phyloP scores from a whole-genome alignment of 2,797 vertebrate species.

The Sciurus vulgaris region DNA sequence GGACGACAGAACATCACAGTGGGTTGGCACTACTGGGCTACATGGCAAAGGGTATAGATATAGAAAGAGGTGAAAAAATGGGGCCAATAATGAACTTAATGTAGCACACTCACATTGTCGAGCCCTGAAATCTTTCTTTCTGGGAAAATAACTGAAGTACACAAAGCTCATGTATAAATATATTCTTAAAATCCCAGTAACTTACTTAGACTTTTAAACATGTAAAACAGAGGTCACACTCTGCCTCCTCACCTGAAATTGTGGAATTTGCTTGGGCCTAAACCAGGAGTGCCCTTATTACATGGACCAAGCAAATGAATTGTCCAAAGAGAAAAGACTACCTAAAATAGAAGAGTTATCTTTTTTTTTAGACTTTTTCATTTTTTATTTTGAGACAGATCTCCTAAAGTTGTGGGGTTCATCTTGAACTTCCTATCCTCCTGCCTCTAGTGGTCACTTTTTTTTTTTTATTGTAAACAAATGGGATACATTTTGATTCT shows the following conservation, averaged over 20 bases:
- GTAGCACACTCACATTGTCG: neutral
- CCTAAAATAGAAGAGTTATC: slow-evolving; percentile 19
- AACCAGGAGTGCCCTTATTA: too few species aligned
- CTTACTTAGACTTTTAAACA: neutral
- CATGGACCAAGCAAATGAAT: slow-evolving; percentile 13
- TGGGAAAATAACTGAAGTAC: neutral
- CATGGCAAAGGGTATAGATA: neutral
- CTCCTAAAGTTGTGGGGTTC: too few species aligned
- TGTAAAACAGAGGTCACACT: neutral
- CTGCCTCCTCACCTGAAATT: neutral
- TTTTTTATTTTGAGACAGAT: too few species aligned
- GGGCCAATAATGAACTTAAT: neutral
- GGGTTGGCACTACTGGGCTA: neutral
- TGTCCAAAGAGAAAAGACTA: neutral
- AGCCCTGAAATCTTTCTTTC: neutral
- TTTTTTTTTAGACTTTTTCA: too few species aligned
- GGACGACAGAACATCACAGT: neutral
- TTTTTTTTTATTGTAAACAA: too few species aligned
- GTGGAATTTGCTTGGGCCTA: too few species aligned
- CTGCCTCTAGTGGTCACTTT: too few species aligned
- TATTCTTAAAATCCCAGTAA: slow-evolving; percentile 39
- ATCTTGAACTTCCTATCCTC: too few species aligned
- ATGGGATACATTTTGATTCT: too few species aligned
- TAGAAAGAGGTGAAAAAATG: neutral
- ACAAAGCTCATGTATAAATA: slow-evolving; percentile 15